Base-by-base conservation (phyloP, 2,888 invertebrate species). In the Xanthorhoe spadicearia region DNA sequence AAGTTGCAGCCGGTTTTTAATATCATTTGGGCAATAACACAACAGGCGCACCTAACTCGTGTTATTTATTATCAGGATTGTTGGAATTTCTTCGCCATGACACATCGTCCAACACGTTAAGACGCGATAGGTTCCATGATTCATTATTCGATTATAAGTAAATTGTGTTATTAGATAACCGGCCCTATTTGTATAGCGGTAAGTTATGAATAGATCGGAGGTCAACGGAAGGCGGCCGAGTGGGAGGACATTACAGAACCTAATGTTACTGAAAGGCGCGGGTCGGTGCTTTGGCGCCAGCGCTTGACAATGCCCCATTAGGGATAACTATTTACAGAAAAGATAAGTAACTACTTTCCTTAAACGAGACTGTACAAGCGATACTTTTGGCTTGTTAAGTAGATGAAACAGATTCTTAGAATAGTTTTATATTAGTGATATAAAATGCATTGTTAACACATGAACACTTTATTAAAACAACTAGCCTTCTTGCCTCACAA, bases 241-340 rank as follows among this genome's bases (percentile, higher is more conserved):
- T 82, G 77, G 81, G 81, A 74, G 76, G 78, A 74, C 75, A 82
- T 81, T 81, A 82, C 79, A 72, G 80, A 80, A 32, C 51, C 50
- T 59, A 82, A 82, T 80, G 77, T 74, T 67, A 77, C 79, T 77
- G 76, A 80, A 78, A 79, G 77, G 77, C 74, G 70, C 73, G 74
- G 70, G 73, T 75, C 66, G 59, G 66, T 61, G 61, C 71, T 69
- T 64, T 71, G 80, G 80, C 82, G 83, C 82, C 83, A 77, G 72
- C 61, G 74, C 76, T 68, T 76, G 79, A 84, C 84, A 84, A 85
- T 84, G 75, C 79, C 68, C 83, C 80, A 84, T 85, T 85, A 83
- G 68, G 77, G 69, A 73, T 70, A 76, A 77, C 74, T 78, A 76
- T 78, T 77, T 77, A 81, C 74, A 70, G 77, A 72, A 72, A 74